These are phyloP conservation scores for Philotrypesis tridentata DNA, from an alignment of 1,140 invertebrate genomes.

Conservation along the genomic window DNA sequence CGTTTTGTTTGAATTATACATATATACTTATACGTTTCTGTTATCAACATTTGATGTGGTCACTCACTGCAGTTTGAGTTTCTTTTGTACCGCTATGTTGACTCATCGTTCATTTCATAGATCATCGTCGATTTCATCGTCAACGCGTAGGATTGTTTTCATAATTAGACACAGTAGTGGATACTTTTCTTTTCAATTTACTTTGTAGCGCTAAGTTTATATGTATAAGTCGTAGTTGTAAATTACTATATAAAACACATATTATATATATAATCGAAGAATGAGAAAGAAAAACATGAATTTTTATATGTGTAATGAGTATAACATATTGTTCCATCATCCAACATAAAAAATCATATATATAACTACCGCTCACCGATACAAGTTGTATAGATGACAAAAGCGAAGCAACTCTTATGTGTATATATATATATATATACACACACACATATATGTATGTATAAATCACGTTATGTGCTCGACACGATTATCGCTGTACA, in stretches of 20 bases:
- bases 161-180: neutral
- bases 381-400: slow-evolving; percentile 4
- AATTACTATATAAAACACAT: neutral
- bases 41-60: neutral
- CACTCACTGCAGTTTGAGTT: neutral
- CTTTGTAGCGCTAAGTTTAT: neutral
- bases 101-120: neutral
- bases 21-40: too few relatives aligned
- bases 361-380: neutral
- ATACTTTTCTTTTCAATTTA: neutral
- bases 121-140: neutral
- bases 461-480: slow-evolving; percentile 16
- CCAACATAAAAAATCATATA: neutral
- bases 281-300: too few relatives aligned
- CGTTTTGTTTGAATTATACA: neutral
- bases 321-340: neutral
- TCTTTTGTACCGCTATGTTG: neutral
- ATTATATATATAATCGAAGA: neutral
- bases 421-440: neutral
- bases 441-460: neutral
- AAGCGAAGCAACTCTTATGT: neutral
- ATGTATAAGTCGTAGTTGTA: too few relatives aligned
- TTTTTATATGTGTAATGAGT: too few relatives aligned
- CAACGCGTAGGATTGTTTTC: neutral
- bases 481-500: slow-evolving; percentile 43